Base-by-base conservation (phyloP, 1,140 invertebrate genomes). In the Bilobella aurantiaca region DNA sequence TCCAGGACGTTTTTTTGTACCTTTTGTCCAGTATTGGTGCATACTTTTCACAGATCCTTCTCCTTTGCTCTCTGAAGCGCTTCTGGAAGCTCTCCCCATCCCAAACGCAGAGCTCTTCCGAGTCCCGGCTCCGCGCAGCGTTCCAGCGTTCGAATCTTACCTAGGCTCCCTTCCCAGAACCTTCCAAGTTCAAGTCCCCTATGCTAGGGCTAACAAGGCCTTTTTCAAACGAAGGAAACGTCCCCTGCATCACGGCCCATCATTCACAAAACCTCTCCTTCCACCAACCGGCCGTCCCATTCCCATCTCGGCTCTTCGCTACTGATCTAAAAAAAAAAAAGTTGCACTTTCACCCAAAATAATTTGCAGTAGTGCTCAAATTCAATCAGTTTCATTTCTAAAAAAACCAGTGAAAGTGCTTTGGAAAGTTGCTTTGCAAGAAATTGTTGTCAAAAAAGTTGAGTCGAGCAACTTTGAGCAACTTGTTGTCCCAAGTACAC, bases 261-360 rank as follows among this genome's bases (percentile, higher is more conserved):
- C n/a, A 28, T n/a, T n/a, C n/a, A 28, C 5, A 27, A 12, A 28
- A 28, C 23, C 23, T 28, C 28, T 59, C 28, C 5, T 29, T 59
- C 31, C 31, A 5, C 49, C 14, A 14, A 53, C 60, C 60, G 37
- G 31, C 60, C 60, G 60, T 62, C 60, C 37, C 60, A 62, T 46
- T 62, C n/a, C 8, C 12, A 16, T 29, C 58, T 59, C 53, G 8
- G n/a, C 27, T 32, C 31, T 29, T 59, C 14, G 28, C 53, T 21
- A 57, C 53, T 32, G 58, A 30, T 59, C 58, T 23, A 53, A 53
- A 53, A 5, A 53, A 16, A 53, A 5, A 12, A 53, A 14, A 8
- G 30, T 28, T 5, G 5, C 16, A 29, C 23, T 59, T 42, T 18
- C 34, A 42, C 34, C 8, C 34, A 18, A 12, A 8, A 42, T 18